A percentile compares a stretch with the other conserved stretches of the same genome.
phyloP scores from a whole-genome alignment of 2,888 invertebrate species.

The Drosophila parthenogenetica region DNA sequence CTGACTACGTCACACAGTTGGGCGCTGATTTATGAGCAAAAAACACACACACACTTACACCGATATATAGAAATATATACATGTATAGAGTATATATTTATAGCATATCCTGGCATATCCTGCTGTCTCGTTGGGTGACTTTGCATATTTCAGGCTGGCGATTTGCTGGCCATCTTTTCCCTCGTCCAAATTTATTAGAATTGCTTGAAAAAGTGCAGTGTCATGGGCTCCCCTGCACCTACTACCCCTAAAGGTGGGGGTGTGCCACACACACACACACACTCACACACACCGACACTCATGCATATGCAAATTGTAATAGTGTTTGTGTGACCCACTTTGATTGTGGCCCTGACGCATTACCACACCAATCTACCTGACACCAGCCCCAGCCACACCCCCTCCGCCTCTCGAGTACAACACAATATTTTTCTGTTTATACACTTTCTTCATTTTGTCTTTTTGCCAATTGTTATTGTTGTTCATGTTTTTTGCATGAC shows the following conservation, averaged over 20 bases:
- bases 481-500: constrained; percentile 68
- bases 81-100: constrained; percentile 22
- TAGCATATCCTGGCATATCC: constrained; percentile 49
- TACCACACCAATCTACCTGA: constrained; percentile 9
- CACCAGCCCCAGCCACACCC: not conserved
- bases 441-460: constrained; percentile 43
- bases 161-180: constrained; percentile 48
- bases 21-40: constrained; percentile 69
- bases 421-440: constrained; percentile 50
- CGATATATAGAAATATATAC: constrained; percentile 27
- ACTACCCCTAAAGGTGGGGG: no score
- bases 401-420: not conserved
- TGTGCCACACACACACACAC: constrained; percentile 27
- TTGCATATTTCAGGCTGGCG: constrained; percentile 66
- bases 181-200: constrained; percentile 70
- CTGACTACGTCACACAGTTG: constrained; percentile 35
- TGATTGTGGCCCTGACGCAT: constrained; percentile 67
- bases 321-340: constrained; percentile 67
- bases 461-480: constrained; percentile 52
- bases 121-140: constrained; percentile 62
- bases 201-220: constrained; percentile 63
- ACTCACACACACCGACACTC: constrained; percentile 40
- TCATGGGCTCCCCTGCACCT: constrained; percentile 36
- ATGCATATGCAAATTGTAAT: constrained; percentile 76
- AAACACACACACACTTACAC: constrained; percentile 36